Base-by-base conservation (phyloP, 1,140 invertebrate species). In the Drosophila kikkawai region DNA sequence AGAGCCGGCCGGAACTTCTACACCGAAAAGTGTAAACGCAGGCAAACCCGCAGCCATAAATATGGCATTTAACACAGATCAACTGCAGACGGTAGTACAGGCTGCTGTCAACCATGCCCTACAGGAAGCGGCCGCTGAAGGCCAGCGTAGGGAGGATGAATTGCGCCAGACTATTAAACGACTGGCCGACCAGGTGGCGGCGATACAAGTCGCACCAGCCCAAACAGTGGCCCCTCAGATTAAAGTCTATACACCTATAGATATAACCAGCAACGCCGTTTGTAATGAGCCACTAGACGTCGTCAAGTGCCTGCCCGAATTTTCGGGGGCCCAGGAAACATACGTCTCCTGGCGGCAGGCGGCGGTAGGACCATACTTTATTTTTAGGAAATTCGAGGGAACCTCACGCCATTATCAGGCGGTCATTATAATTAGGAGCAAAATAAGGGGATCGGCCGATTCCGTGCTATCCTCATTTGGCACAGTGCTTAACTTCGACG, bases 261-360 rank as follows among this genome's bases (percentile, higher is more conserved):
- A 17, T 1, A 17, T 47, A 13, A 13, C 22, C 7, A 22, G 3
- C 19, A 22, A 1, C 6, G 19, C 22, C 6, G 1, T 22, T 39
- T 57, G 60, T 51, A 51, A 64, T 36, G 60, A 64, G 36, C 48
- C 60, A 2, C 60, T 64, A 4, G 60, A 64, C 42, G 60, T 47
- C 11, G 47, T 51, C 13, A 63, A 63, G 6, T 63, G 37, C 60
- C 19, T 41, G 29, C 15, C 29, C 15, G 51, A 66, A 19, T 66
- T 56, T 29, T 2, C 12, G 8, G 17, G 51, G 2, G 13, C 42
- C 11, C 63, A 66, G 5, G 63, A 57, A 12, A 57, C 42, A 45
- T 57, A 45, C 47, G 64, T 66, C 7, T 44, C 19, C 26, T 66
- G 53, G 53, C 39, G 64, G 15, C 39, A 41, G 7, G 39, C 39